Conservation (phyloP, 2,113 vertebrate species). For the Chlamydotis undulata region DNA sequence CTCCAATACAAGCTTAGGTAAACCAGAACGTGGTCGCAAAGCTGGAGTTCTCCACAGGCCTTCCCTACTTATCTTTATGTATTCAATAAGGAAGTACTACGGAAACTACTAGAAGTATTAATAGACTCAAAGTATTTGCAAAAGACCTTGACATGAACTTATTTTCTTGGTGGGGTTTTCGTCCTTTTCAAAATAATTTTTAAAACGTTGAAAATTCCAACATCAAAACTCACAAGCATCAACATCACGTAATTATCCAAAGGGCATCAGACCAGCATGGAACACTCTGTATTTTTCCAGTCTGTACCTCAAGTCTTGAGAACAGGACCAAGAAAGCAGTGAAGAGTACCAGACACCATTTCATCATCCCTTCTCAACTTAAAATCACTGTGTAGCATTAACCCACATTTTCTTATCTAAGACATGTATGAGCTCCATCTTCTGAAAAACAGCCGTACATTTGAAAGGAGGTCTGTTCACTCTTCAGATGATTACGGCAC, state of each 20-base stretch:
- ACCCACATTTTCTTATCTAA: neutral
- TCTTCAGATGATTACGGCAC: neutral
- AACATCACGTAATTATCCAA: neutral
- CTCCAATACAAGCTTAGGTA: neutral
- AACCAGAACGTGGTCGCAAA: accelerated
- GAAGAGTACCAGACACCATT: neutral
- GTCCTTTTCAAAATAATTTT: neutral
- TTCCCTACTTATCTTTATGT: neutral
- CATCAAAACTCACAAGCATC: neutral
- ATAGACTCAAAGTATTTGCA: neutral
- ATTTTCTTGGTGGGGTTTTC: neutral
- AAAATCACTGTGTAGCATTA: neutral
- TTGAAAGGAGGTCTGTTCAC: neutral
- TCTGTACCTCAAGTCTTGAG: neutral
- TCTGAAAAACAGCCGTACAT: neutral
- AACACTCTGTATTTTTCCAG: neutral
- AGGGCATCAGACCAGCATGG: neutral
- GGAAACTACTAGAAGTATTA: neutral
- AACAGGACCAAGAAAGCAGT: neutral
- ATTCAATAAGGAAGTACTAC: neutral
- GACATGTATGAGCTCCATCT: neutral
- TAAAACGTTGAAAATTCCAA: neutral
- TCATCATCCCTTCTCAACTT: neutral
- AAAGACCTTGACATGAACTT: neutral
- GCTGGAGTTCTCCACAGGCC: neutral